Conservation (phyloP, 2,113 vertebrate species). For the Penelope pileata region DNA sequence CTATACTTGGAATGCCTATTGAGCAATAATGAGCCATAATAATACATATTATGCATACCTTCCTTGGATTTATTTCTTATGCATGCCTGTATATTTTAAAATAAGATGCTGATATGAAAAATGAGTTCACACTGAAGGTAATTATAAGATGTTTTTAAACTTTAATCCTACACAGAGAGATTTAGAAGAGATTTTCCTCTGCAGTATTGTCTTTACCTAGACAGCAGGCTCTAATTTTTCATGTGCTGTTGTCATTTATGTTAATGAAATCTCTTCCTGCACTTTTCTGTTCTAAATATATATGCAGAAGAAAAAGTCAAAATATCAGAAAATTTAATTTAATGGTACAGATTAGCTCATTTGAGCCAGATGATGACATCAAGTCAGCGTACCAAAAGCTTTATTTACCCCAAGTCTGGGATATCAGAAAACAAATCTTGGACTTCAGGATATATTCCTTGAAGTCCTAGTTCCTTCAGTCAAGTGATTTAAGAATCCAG, state of each 20-base stretch:
- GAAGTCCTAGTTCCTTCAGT: background rate
- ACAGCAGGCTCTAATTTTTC: background rate
- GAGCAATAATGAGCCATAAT: background rate
- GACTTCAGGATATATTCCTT: background rate
- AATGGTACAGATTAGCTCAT: background rate
- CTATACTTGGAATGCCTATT: background rate
- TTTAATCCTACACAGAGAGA: background rate
- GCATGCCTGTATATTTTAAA: background rate
- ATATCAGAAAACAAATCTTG: background rate
- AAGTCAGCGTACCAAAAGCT: background rate
- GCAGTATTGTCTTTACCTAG: background rate
- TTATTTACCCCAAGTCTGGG: background rate
- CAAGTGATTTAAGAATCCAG: background rate
- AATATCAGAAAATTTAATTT: background rate
- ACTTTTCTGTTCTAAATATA: background rate
- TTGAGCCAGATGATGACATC: background rate
- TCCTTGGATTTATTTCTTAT: background rate
- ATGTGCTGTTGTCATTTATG: background rate
- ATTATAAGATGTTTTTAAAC: background rate
- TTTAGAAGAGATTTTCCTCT: background rate
- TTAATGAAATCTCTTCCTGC: background rate
- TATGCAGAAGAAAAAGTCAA: background rate
- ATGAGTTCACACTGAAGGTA: background rate
- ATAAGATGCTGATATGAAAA: slow-evolving; percentile 1
- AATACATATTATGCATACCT: background rate